Base-by-base conservation (phyloP, 2,888 invertebrate species). In the Parascotia fuliginaria region DNA sequence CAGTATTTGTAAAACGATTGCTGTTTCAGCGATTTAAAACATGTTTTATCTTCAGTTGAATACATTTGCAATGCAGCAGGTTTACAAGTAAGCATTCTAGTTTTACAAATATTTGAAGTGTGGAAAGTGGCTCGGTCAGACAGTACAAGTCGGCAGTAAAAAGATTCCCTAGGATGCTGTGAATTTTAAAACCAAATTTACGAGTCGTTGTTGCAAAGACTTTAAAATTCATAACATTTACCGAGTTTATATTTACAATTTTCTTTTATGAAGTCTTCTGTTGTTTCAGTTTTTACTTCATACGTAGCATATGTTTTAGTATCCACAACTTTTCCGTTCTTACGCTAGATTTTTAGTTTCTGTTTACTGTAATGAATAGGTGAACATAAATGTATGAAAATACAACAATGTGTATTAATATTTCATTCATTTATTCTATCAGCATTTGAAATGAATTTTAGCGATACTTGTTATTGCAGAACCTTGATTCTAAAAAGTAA, bases 121-220 rank as follows among this genome's bases (percentile, higher is more conserved):
- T 39, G 12, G 43, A 40, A 53, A 58, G 54, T 24, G 41, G 33
- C 45, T 45, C 55, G 38, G 24, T 24, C 1, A 22, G 36, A 42
- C 51, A 45, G 24, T 42, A 43, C 31, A 45, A 22, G 13, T 5
- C 3, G 32, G 4, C 9, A 38, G 12, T 16, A 39, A 38, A 48
- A 48, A 55, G 40, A 57, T 57, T 49, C 29, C 34, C 9, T 24
- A 15, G n/a, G 34, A 50, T 45, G 49, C 31, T 55, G 50, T 59
- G 50, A 63, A 64, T 66, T 65, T 63, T 59, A 59, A 54, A 65
- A 57, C 41, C 19, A 33, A 65, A 61, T 67, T 61, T 57, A 60
- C 56, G 56, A 61, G 59, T 59, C 61, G 58, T 54, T 58, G 53
- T 59, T 36, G 48, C 33, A 36, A 50, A 53, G 54, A 41, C 59